Evolutionary conservation across 2,113 vertebrate genomes (phyloP).

Genomic region (Dromas ardeola): DNA sequence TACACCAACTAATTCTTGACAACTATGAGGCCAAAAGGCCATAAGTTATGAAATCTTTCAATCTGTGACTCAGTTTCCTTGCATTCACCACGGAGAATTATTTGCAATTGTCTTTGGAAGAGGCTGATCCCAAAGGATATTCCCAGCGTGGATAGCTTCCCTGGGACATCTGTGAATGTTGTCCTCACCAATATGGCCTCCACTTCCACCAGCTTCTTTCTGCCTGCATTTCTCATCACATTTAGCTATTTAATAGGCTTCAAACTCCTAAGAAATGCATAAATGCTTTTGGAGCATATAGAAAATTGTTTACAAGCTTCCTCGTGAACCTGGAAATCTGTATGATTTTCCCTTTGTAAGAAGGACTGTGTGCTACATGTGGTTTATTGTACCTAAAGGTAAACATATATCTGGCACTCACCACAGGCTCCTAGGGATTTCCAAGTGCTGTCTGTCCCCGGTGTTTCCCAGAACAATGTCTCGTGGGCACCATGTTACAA

Average conservation of each 20-base stretch:
- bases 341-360: not conserved
- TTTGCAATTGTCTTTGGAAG: not conserved
- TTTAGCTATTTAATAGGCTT: not conserved
- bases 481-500: not conserved
- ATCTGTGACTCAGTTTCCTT: not conserved
- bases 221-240: not conserved
- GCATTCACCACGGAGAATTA: not conserved
- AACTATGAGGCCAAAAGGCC: not conserved
- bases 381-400: not conserved
- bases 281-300: not conserved
- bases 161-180: not conserved
- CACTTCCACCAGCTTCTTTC: not conserved
- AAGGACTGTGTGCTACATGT: not conserved
- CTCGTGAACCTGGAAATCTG: not conserved
- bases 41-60: not conserved
- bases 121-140: not conserved
- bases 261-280: not conserved
- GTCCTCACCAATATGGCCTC: not conserved
- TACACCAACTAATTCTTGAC: not conserved
- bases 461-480: not conserved
- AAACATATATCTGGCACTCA: not conserved
- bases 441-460: not conserved
- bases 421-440: not conserved
- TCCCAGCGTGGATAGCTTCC: not conserved
- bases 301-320: not conserved